These are phyloP conservation scores for Rallus crepitans DNA, from an alignment of 2,797 vertebrate species.

Conservation along the genomic window DNA sequence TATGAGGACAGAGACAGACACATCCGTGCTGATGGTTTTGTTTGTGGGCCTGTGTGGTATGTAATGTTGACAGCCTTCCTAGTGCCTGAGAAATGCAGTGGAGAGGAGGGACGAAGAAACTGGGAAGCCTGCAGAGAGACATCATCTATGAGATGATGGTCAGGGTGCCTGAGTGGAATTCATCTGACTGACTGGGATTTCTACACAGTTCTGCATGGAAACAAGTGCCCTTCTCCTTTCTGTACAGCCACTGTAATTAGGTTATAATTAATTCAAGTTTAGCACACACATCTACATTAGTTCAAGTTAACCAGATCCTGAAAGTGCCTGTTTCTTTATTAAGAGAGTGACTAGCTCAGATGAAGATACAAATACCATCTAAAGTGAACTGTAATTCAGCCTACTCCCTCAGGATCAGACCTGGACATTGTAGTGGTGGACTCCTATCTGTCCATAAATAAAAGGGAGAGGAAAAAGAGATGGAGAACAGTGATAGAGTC, in stretches of 20 bases:
- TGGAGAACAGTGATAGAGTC: not conserved
- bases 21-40: not conserved
- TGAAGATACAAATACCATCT: not conserved
- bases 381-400: not conserved
- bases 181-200: not conserved
- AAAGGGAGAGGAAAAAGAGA: not conserved
- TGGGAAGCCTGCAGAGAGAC: not conserved
- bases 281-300: not conserved
- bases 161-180: not conserved
- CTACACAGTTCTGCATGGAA: not conserved
- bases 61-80: not conserved
- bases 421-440: not conserved
- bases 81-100: not conserved
- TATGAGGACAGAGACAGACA: not conserved
- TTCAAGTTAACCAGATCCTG: rapidly evolving
- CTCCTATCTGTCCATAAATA: not conserved
- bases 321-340: not conserved
- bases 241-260: not conserved
- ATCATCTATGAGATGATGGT: not conserved
- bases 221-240: not conserved
- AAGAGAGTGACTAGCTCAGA: not conserved
- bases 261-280: not conserved
- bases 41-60: not conserved
- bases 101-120: not conserved
- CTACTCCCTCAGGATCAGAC: not conserved